phyloP scores from a whole-genome alignment of 2,113 vertebrate species.

The Dolichotis patagonum region DNA sequence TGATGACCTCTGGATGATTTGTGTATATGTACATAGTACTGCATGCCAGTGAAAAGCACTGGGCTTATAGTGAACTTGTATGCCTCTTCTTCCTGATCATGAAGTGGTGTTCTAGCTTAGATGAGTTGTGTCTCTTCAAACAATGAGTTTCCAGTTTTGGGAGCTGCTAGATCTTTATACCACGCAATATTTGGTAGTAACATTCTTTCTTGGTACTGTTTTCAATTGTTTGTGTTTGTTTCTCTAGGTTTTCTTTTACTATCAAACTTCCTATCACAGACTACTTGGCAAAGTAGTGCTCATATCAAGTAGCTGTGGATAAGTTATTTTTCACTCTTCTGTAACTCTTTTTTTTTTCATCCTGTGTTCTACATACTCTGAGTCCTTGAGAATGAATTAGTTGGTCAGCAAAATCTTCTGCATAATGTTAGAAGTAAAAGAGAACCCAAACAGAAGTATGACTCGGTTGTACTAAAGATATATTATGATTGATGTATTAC shows the following conservation, averaged over 20 bases:
- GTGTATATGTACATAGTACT: not conserved
- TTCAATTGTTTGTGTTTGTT: not conserved
- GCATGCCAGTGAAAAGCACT: not conserved
- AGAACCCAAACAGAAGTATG: not conserved
- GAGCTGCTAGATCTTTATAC: constrained; percentile 14
- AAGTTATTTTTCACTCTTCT: constrained; percentile 1
- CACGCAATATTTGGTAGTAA: not conserved
- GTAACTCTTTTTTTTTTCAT: not conserved
- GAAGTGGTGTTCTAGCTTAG: not conserved
- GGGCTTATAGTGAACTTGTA: not conserved
- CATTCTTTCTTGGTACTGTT: constrained; percentile 16
- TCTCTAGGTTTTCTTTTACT: constrained; percentile 37
- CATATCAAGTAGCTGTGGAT: not conserved
- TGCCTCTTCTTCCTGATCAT: not conserved
- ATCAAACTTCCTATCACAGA: constrained; percentile 26
- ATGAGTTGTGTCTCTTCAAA: constrained; percentile 24
- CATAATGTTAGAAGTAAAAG: not conserved
- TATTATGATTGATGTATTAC: constrained; percentile 12
- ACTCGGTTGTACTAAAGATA: not conserved
- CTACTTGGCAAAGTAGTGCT: not conserved
- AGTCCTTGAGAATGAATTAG: constrained; percentile 21
- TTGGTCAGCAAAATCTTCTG: not conserved
- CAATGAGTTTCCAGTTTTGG: not conserved
- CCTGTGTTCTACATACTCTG: not conserved
- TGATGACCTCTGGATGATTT: constrained; percentile 15